Evolutionary conservation across 2,797 vertebrate species (phyloP), one percentile per base, ranked within the genome.

Genomic region (Hydrolagus colliei): DNA sequence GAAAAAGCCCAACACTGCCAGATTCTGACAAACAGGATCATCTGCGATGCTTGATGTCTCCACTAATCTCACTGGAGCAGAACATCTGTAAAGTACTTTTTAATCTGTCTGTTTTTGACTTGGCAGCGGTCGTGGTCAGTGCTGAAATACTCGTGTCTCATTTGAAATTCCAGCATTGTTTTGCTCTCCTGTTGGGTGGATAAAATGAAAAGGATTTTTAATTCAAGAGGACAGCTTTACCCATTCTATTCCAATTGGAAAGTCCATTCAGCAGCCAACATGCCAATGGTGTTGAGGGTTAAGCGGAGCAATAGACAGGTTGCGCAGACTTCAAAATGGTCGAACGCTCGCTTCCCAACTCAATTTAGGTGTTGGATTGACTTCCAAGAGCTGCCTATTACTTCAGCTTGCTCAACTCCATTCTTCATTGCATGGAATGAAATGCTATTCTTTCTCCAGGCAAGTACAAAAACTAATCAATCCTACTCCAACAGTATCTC

Each of bases 61-160:
- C 59, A 4, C 11, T 78, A 12, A 9, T 7, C 20, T 62, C 59
- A 78, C 76, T 14, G n/a, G 59, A 62, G 76, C 76, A 62, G 76
- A 78, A 78, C 20, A 62, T 27, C 76, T 78, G 61, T 22, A 78
- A 78, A 78, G 14, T 5, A 62, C 59, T 62, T 78, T 78, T 59
- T 12, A 78, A 22, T 76, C 35, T 61, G 76, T 78, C 35, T 5
- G 27, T 35, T 75, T 16, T 75, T 27, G 16, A 78, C 16, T 78
- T 78, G 20, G n/a, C 7, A 61, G 59, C 20, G 63, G 20, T 62
- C 0, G n/a, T 52, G 41, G 41, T 52, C 6, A 52, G 41, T 52
- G 41, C 41, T 52, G 41, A 52, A 52, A 52, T 1, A 52, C 6
- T 52, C 41, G 11, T n/a, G 61, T 52, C 76, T 52, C 18, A 18